phyloP scores from a whole-genome alignment of 2,888 invertebrate genomes.

The Sussaba pulchella region DNA sequence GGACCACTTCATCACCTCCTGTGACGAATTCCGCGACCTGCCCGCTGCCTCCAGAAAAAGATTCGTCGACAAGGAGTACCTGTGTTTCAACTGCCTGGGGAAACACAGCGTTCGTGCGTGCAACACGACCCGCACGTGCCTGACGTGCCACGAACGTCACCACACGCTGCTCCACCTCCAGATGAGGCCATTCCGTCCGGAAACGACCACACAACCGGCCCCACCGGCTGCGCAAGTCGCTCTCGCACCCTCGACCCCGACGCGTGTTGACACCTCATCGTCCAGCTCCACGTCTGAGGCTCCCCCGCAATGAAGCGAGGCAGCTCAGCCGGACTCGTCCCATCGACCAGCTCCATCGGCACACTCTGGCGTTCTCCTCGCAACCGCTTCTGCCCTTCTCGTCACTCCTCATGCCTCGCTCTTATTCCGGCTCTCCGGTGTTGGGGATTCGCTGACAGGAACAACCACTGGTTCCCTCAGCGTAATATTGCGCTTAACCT shows the following conservation, averaged over 20 bases:
- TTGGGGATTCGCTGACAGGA: constrained; percentile 22
- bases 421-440: constrained; percentile 29
- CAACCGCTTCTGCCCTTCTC: constrained; percentile 1
- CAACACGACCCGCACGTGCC: neutral
- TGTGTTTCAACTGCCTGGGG: neutral
- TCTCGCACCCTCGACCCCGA: neutral
- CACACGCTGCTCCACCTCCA: neutral
- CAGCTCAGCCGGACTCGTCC: neutral
- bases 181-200: neutral
- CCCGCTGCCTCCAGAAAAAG: neutral
- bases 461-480: constrained; percentile 12
- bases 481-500: neutral
- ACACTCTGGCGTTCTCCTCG: constrained; percentile 27
- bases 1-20: neutral
- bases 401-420: neutral
- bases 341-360: neutral
- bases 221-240: neutral
- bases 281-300: constrained; percentile 10
- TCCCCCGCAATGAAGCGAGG: neutral
- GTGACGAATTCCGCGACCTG: neutral
- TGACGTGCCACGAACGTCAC: neutral
- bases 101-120: neutral
- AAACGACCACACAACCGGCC: neutral
- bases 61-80: neutral
- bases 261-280: neutral